Base-by-base conservation (phyloP, 2,113 vertebrate species). In the Oxyura jamaicensis region DNA sequence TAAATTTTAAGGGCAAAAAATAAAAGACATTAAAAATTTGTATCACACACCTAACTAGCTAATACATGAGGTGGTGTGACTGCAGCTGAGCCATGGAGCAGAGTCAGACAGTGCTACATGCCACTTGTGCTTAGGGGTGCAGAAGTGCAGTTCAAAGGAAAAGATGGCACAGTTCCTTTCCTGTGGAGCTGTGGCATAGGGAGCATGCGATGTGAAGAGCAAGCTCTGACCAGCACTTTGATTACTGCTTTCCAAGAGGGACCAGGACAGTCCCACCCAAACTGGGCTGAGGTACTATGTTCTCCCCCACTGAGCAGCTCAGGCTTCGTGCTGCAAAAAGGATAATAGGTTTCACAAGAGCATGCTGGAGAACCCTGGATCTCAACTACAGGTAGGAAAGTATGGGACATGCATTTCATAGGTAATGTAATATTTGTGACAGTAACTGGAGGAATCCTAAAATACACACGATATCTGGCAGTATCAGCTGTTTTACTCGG, bases 61-160 rank as follows among this genome's bases (percentile, higher is more conserved):
- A 42, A 42, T 68, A 55, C 2, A 8, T 67, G 62, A 88, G 52
- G 22, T 63, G 21, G 62, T 0, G 0, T 75, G 67, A 59, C 39
- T 29, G 28, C 0, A 1, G 10, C 28, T 42, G 60, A 72, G 25
- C 50, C 18, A 18, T 9, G 22, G 73, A 50, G 60, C 60, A 78
- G 63, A 83, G 52, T 36, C 52, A 46, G 59, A 48, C 5, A 35
- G 23, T 36, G 18, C 13, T 66, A 23, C 1, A 1, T 44, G 77
- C 44, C 4, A 12, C 81, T 73, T 67, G 62, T 46, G 59, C 39
- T 73, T 74, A 44, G 14, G 25, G n/a, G 21, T 55, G 39, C 52
- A 85, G n/a, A 96, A 46, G 21, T 83, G 59, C 29, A 73, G 29
- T 58, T 29, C 48, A 69, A 55, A 28, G 56, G 42, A 89, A 21